phyloP scores from a whole-genome alignment of 1,140 invertebrate species.

The Physella acuta region DNA sequence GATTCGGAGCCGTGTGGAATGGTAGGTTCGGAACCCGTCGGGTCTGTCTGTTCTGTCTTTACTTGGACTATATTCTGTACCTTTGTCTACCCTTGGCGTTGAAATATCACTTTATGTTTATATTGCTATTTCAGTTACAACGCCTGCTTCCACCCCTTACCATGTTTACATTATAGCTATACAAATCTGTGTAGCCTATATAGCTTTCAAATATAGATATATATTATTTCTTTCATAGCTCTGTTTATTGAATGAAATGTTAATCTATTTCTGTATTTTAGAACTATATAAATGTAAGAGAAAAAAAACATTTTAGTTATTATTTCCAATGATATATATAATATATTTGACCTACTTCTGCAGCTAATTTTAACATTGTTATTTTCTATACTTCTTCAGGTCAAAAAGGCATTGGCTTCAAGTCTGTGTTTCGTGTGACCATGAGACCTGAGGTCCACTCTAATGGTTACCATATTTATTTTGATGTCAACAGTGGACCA shows the following conservation, averaged over 20 bases:
- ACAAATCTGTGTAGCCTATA: too few relatives aligned
- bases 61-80: too few relatives aligned
- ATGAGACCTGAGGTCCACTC: slow-evolving; percentile 58
- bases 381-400: slow-evolving; percentile 36
- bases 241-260: background rate
- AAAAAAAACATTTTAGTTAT: too few relatives aligned
- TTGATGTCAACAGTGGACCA: slow-evolving; percentile 54
- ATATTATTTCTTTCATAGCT: background rate
- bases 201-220: too few relatives aligned
- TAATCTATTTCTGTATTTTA: background rate
- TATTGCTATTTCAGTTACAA: too few relatives aligned
- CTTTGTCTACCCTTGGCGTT: too few relatives aligned
- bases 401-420: slow-evolving; percentile 62
- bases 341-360: background rate
- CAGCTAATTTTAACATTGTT: background rate
- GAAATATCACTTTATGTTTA: too few relatives aligned
- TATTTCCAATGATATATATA: background rate
- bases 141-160: too few relatives aligned
- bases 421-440: slow-evolving; percentile 60
- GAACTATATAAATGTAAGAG: background rate
- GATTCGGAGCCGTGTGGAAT: too few relatives aligned
- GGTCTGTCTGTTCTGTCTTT: too few relatives aligned
- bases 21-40: too few relatives aligned
- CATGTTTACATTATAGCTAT: too few relatives aligned
- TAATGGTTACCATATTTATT: slow-evolving; percentile 57